Evolutionary conservation across 2,797 vertebrate species (phyloP).

Genomic region (Hydrocynus forskahlii): DNA sequence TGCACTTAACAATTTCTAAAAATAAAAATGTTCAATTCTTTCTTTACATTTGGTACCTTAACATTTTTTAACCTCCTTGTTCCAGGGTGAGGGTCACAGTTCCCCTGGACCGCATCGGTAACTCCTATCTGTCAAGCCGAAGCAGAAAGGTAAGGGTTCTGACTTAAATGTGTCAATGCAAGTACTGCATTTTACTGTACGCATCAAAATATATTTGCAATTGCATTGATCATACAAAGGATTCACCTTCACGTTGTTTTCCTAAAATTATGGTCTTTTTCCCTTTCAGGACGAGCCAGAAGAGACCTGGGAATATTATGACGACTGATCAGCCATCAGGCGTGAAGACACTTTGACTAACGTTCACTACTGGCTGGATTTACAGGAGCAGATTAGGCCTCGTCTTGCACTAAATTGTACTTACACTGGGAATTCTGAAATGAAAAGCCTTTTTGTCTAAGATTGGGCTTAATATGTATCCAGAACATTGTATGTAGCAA

Average conservation of each 20-base stretch:
- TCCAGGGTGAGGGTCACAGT: slow-evolving; percentile 71
- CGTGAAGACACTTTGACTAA: not conserved
- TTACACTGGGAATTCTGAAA: not conserved
- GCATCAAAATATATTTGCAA: not conserved
- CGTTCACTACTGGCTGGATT: not conserved
- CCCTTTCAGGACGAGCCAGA: slow-evolving; percentile 70
- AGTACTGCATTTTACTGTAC: not conserved
- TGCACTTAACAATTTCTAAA: no score
- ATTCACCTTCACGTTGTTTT: not conserved
- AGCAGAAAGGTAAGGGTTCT: slow-evolving; percentile 67
- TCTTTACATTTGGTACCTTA: no score
- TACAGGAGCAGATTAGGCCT: slow-evolving; percentile 13
- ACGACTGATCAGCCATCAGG: slow-evolving; percentile 44
- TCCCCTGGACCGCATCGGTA: slow-evolving; percentile 76
- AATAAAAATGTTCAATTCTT: no score
- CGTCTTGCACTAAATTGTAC: slow-evolving; percentile 11
- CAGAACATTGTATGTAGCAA: slow-evolving; percentile 20
- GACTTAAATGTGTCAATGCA: not conserved
- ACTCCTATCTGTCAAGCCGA: slow-evolving; percentile 68
- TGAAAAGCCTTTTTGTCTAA: not conserved
- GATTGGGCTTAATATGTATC: slow-evolving; percentile 22
- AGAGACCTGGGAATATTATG: slow-evolving; percentile 45
- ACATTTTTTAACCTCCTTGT: not conserved
- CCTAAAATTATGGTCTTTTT: no score
- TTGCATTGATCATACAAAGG: not conserved